These are phyloP conservation scores for Cynaeus angustus DNA, from an alignment of 2,888 invertebrate species.

Conservation along the genomic window DNA sequence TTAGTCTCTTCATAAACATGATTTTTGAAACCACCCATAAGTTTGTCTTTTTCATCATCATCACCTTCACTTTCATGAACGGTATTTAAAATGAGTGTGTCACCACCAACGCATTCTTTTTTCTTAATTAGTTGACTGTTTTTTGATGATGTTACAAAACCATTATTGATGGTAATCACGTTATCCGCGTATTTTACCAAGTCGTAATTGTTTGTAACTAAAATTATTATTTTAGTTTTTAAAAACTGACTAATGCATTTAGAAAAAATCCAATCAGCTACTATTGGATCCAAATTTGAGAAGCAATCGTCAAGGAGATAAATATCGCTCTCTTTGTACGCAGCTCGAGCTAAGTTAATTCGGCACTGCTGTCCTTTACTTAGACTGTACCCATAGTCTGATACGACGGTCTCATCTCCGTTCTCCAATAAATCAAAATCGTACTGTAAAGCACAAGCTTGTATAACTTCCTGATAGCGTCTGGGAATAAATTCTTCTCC, in stretches of 20 bases:
- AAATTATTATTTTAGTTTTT: not conserved
- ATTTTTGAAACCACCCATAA: not conserved
- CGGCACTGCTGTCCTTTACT: constrained; percentile 1
- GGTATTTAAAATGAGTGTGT: too few species aligned
- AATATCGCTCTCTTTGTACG: not conserved
- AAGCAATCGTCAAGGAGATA: not conserved
- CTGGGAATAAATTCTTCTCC: not conserved
- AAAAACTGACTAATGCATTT: not conserved
- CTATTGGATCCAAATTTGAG: not conserved
- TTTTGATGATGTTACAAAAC: not conserved
- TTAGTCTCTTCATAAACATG: not conserved
- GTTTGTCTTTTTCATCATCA: not conserved
- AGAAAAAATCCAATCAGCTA: not conserved
- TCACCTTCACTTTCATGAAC: too few species aligned
- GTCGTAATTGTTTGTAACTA: not conserved
- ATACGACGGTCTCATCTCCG: not conserved
- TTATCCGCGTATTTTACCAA: not conserved
- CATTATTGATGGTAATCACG: not conserved
- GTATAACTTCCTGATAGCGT: not conserved
- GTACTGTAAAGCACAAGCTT: not conserved
- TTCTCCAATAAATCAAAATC: not conserved
- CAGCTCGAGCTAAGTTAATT: not conserved
- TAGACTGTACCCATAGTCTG: not conserved
- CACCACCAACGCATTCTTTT: too few species aligned
- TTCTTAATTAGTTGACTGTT: too few species aligned